Percentiles rank a stretch among this genome's conserved stretches.
Conservation (phyloP, 2,797 vertebrate species). For the Danio kyathit region DNA sequence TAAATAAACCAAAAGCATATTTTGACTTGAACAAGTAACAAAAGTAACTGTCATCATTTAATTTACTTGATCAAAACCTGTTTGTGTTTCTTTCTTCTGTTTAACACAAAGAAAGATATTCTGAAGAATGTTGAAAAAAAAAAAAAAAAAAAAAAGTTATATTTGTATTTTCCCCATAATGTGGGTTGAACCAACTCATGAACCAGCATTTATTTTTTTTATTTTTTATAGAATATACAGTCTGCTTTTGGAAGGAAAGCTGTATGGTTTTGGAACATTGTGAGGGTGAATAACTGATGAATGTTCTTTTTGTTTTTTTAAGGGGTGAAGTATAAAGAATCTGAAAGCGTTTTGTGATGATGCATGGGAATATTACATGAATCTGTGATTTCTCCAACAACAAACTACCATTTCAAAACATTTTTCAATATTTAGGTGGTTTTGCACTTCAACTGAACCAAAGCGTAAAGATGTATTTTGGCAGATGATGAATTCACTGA, state of each 20-base stretch:
- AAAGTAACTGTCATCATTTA: no score
- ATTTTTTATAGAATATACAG: no score
- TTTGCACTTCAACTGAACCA: slow-evolving; percentile 40
- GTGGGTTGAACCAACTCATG: no score
- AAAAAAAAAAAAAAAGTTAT: no score
- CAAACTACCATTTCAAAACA: slow-evolving; percentile 32
- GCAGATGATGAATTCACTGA: slow-evolving; percentile 37
- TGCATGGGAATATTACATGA: slow-evolving; percentile 16
- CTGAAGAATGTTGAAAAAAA: no score
- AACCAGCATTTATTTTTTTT: no score
- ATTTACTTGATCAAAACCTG: no score
- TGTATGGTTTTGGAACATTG: background rate
- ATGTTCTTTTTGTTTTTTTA: background rate
- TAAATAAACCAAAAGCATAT: no score
- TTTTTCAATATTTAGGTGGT: slow-evolving; percentile 26
- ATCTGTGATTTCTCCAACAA: slow-evolving; percentile 26
- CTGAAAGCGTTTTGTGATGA: background rate
- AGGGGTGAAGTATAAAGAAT: background rate
- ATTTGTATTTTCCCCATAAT: no score
- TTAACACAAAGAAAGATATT: no score
- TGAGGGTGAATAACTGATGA: background rate
- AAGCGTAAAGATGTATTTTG: slow-evolving; percentile 42
- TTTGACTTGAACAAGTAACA: no score
- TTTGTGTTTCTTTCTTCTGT: no score
- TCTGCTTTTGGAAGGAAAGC: background rate